Evolutionary conservation across 2,888 invertebrate genomes (phyloP).

Genomic region (Protophormia terraenovae): DNA sequence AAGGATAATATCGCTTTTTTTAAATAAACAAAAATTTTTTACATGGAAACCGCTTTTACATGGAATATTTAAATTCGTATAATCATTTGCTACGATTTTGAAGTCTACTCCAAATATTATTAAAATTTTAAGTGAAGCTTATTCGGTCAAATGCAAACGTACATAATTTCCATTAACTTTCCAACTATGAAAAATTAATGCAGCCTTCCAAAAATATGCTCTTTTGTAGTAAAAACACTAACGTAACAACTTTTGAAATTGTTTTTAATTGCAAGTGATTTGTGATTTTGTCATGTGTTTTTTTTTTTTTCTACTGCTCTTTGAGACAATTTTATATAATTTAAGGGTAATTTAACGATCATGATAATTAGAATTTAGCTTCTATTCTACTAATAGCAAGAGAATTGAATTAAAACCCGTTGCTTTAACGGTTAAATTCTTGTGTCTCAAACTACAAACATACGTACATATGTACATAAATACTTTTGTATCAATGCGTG

Average conservation of each 20-base stretch:
- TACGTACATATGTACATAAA: not conserved
- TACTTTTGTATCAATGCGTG: not conserved
- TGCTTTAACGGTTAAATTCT: slow-evolving; percentile 59
- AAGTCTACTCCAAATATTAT: too few relatives aligned
- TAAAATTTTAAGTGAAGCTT: too few relatives aligned
- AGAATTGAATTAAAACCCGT: slow-evolving; percentile 35
- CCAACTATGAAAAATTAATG: not conserved
- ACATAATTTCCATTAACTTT: not conserved
- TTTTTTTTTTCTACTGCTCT: not conserved
- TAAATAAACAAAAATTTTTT: too few relatives aligned
- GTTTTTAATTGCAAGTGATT: slow-evolving; percentile 37
- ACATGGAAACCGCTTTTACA: too few relatives aligned
- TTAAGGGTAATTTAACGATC: slow-evolving; percentile 65
- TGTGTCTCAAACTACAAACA: not conserved
- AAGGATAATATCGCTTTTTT: too few relatives aligned
- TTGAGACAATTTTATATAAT: slow-evolving; percentile 50
- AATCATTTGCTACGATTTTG: too few relatives aligned
- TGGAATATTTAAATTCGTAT: too few relatives aligned
- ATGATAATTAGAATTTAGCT: slow-evolving; percentile 59
- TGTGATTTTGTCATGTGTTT: slow-evolving; percentile 12
- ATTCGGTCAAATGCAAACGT: not conserved
- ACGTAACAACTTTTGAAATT: slow-evolving; percentile 20
- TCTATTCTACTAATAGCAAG: not conserved
- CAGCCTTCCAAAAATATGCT: not conserved
- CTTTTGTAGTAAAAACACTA: not conserved